A percentile compares a stretch with the other conserved stretches of the same genome.
phyloP scores from a whole-genome alignment of 1,140 invertebrate species.

The Adelges cooleyi region DNA sequence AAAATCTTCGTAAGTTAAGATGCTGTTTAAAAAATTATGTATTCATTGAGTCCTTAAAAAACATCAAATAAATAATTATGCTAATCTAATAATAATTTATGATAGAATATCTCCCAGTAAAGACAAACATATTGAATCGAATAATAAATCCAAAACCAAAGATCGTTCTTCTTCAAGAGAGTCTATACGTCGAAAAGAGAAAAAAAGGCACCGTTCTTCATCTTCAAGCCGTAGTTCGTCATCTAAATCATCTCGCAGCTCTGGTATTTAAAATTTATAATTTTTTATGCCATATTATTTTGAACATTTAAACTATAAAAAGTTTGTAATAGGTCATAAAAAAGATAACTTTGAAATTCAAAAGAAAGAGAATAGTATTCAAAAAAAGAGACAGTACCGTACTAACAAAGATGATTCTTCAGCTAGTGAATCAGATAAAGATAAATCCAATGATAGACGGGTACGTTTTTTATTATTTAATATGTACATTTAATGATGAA shows the following conservation, averaged over 20 bases:
- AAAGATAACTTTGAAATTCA: slow-evolving; percentile 58
- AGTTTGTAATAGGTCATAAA: slow-evolving; percentile 34
- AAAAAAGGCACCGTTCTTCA: not conserved
- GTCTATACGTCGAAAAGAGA: not conserved
- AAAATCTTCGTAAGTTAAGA: not conserved
- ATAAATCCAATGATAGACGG: slow-evolving; percentile 28
- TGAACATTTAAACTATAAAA: not conserved
- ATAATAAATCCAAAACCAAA: slow-evolving; percentile 16
- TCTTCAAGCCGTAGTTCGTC: slow-evolving; percentile 25
- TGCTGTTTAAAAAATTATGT: no score
- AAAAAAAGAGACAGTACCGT: slow-evolving; percentile 72
- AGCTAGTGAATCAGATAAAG: slow-evolving; percentile 43
- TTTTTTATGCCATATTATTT: not conserved
- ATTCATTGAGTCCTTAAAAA: no score
- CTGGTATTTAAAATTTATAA: not conserved
- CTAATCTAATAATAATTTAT: no score
- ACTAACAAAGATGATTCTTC: slow-evolving; percentile 69
- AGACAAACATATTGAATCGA: not conserved
- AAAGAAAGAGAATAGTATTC: slow-evolving; percentile 64
- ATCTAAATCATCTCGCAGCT: slow-evolving; percentile 5
- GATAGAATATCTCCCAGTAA: not conserved
- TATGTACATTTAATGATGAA: not conserved
- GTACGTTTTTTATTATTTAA: slow-evolving; percentile 7
- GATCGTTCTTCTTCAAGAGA: slow-evolving; percentile 14
- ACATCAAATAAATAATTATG: no score